Evolutionary conservation across 2,888 invertebrate genomes (phyloP).

Genomic region (Adelphocoris suturalis): DNA sequence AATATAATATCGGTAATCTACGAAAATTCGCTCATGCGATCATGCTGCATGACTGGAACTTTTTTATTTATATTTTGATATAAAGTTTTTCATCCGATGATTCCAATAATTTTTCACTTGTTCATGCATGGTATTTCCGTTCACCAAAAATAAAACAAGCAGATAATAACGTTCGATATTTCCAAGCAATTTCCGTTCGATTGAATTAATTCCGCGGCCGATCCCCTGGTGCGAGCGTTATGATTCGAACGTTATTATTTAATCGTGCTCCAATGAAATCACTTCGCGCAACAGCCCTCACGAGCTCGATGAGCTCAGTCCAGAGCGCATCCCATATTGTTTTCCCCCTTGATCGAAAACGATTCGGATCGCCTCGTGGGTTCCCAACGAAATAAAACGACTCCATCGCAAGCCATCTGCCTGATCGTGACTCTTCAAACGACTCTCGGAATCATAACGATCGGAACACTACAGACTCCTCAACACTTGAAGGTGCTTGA

Average conservation of each 20-base stretch:
- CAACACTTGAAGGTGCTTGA: background rate
- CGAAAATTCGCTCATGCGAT: too few relatives aligned
- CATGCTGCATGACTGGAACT: too few relatives aligned
- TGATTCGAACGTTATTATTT: background rate
- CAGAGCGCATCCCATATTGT: background rate
- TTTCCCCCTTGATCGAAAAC: slow-evolving; percentile 16
- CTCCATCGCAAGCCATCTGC: background rate
- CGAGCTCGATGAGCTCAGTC: background rate
- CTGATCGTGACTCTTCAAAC: slow-evolving; percentile 14
- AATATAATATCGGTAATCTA: too few relatives aligned
- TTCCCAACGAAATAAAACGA: background rate
- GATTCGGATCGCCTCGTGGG: background rate
- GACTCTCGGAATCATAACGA: slow-evolving; percentile 13
- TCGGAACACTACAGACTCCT: background rate
- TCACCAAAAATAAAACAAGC: background rate
- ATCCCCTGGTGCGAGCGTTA: background rate
- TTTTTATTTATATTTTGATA: background rate
- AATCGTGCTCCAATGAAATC: slow-evolving; percentile 17
- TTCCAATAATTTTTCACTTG: background rate
- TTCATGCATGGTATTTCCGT: too few relatives aligned
- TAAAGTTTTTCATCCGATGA: background rate
- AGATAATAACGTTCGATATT: background rate
- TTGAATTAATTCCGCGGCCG: background rate
- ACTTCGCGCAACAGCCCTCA: background rate
- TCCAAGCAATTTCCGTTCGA: background rate